These are phyloP conservation scores for Calonectris borealis DNA, from an alignment of 2,113 vertebrate species.

Conservation along the genomic window DNA sequence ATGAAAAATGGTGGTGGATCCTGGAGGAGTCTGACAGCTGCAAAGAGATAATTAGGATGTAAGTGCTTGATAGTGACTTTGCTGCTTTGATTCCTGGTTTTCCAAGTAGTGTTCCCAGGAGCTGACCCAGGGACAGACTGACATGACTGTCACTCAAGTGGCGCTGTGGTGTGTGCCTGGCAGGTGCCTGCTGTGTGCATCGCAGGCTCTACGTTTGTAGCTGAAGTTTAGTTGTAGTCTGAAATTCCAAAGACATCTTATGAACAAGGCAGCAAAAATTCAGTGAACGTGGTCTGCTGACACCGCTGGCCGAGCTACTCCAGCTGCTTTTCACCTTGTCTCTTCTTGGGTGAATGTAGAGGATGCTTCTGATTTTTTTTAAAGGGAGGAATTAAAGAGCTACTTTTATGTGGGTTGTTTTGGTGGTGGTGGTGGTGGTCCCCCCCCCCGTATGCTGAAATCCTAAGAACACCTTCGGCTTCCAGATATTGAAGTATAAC, in stretches of 20 bases:
- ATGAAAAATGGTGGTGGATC: neutral
- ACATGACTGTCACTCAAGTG: neutral
- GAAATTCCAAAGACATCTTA: neutral
- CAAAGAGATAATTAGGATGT: neutral
- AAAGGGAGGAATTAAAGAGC: neutral
- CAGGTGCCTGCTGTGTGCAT: rapidly evolving
- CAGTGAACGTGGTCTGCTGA: neutral
- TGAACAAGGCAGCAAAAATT: neutral
- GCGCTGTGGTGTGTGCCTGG: neutral
- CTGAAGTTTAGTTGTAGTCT: neutral
- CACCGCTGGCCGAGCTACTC: rapidly evolving
- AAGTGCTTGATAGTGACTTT: neutral
- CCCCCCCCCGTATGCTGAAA: neutral
- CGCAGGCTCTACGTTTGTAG: rapidly evolving
- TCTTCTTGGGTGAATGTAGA: neutral
- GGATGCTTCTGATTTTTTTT: neutral
- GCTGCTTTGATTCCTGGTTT: neutral
- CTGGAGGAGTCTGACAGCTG: neutral
- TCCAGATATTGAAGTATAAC: neutral
- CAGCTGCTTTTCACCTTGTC: neutral
- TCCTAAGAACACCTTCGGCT: neutral
- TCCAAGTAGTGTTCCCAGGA: neutral
- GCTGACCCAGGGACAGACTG: neutral
- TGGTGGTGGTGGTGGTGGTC: neutral
- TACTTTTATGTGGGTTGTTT: neutral